Base-by-base conservation (phyloP, 2,113 vertebrate genomes). In the Ammodramus savannarum region DNA sequence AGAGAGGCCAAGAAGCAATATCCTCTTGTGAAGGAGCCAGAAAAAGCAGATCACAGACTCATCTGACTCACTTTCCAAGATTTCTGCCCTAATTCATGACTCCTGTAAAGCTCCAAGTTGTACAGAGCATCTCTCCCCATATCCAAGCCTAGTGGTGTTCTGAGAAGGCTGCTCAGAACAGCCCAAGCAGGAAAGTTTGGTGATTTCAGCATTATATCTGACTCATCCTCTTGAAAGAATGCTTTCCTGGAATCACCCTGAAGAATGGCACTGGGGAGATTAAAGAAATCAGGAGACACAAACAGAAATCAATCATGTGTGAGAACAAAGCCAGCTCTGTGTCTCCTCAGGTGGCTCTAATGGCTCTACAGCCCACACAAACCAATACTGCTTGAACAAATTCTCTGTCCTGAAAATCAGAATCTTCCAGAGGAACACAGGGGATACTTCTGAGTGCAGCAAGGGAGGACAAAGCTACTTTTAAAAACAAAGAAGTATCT, bases 1-100 rank as follows among this genome's bases (percentile, higher is more conserved):
- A 94, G 87, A 77, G 58, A 78, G 54, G 94, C 87, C 78, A 89
- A 94, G 78, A 91, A 94, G 94, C 87, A 95, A 95, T 87, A 94
- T 86, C 92, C 90, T 97, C 90, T 74, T 80, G 92, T 67, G 68
- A 93, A n/a, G 1, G 15, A 74, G 96, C 95, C 96, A 94, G 76
- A 77, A 62, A 21, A 86, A 90, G 90, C 83, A 95, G 71, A 95
- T 75, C 38, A 1, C 79, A 95, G 68, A 74, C 88, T 92, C 67
- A 90, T 95, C 90, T 84, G 83, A 91, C 75, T 87, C 82, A 55
- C 1, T 0, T 76, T 79, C 96, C 93, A 96, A 87, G 67, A 91
- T 43, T 93, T 85, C 87, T 93, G 85, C 74, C 85, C 89, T 66
- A 89, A 91, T 55, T 94, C 58, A 44, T 41, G 36, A 86, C 55